These are phyloP conservation scores for Volucella bombylans DNA, from an alignment of 2,888 invertebrate species.

Conservation along the genomic window DNA sequence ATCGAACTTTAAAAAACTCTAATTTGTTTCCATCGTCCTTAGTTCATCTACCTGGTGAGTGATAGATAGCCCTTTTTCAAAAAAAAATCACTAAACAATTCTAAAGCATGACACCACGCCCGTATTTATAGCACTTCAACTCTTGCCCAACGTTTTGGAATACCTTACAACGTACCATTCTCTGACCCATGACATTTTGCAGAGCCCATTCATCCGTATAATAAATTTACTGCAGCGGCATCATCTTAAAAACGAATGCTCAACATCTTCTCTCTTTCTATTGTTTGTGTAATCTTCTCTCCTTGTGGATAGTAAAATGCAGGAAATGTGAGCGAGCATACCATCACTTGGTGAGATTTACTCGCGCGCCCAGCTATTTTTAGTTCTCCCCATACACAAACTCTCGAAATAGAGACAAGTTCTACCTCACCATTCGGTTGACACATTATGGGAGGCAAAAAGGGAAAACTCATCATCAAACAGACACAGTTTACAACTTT, in stretches of 20 bases:
- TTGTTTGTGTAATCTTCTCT: constrained; percentile 41
- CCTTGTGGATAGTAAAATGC: constrained; percentile 20
- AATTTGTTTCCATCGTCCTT: no score
- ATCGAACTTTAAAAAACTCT: no score
- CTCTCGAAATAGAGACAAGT: constrained; percentile 69
- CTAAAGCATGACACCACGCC: background rate
- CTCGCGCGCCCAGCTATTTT: constrained; percentile 63
- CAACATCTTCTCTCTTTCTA: constrained; percentile 15
- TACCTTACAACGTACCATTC: background rate
- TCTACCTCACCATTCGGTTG: constrained; percentile 46
- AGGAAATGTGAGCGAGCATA: constrained; percentile 53
- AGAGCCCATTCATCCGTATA: constrained; percentile 15
- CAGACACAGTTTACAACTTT: constrained; percentile 36
- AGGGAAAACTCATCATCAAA: constrained; percentile 40
- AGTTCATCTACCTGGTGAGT: no score
- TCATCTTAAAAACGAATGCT: constrained; percentile 6
- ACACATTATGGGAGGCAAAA: constrained; percentile 50
- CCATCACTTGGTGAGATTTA: constrained; percentile 55
- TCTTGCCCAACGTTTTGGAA: constrained; percentile 40
- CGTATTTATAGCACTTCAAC: constrained; percentile 13
- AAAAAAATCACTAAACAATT: constrained; percentile 10
- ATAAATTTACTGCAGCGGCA: constrained; percentile 22
- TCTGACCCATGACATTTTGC: constrained; percentile 64
- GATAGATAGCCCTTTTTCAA: background rate
- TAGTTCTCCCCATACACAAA: constrained; percentile 55